Base-by-base conservation (phyloP, 2,113 vertebrate species). In the Pyrgilauda ruficollis region DNA sequence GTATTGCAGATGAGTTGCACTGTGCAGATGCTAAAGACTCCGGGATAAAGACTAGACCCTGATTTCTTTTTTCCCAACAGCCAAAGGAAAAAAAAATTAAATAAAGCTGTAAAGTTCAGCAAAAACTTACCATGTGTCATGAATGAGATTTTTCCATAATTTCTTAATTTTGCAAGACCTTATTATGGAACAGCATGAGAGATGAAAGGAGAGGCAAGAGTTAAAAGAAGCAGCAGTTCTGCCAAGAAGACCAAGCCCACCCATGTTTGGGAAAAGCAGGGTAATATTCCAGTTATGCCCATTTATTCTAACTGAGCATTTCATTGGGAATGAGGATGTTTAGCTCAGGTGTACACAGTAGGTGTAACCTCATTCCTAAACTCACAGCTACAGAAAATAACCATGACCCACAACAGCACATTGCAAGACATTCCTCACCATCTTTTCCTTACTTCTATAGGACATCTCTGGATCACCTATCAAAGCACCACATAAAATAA, bases 371-470 rank as follows among this genome's bases (percentile, higher is more conserved):
- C 56, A 46, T 33, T 75, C 41, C 56, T 46, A 74, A 81, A 11
- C 26, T 61, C 74, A 64, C 13, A 78, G 10, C 55, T 73, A 70
- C 41, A 68, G 70, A 47, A 81, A 81, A 75, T 37, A 81, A 7
- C 7, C 23, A 20, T 11, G 46, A 52, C 19, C 49, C 27, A 47
- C 0, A 0, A 47, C 27, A 78, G 39, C 64, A 46, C 30, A 27
- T 4, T 23, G 33, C 53, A 84, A 35, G 22, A 35, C 7, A 15
- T 50, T 58, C 24, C 66, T 82, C 19, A 31, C 52, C 30, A 52
- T 16, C 27, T 70, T 58, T 43, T 55, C 61, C 52, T 52, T 39
- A 30, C 23, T 78, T 70, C 33, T n/a, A 0, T 2, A 74, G 28
- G 22, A 41, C 21, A n/a, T 43, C 33, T 92, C 74, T 46, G 43